phyloP scores from a whole-genome alignment of 2,797 vertebrate genomes.

The Gymnothorax reevesii region DNA sequence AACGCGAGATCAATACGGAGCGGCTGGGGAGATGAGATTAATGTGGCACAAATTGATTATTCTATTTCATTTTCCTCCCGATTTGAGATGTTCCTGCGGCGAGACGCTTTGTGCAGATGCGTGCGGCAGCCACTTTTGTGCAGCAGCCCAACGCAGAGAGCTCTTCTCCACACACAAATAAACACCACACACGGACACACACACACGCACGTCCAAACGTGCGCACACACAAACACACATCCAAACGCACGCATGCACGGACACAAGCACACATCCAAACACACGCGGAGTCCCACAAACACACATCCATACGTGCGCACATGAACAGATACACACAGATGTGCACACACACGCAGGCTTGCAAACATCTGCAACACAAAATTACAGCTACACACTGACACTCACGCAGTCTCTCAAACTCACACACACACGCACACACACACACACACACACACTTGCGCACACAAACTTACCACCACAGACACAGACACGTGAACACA shows the following conservation, averaged over 20 bases:
- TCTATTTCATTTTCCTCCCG: slow-evolving; percentile 76
- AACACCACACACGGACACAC: background rate
- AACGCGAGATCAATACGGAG: slow-evolving; percentile 66
- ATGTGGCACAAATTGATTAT: slow-evolving; percentile 75
- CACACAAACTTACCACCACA: background rate
- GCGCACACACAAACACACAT: background rate
- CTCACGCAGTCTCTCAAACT: background rate
- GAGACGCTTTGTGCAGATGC: background rate
- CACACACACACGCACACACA: background rate
- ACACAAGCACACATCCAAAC: too few species aligned
- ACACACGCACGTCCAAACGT: background rate
- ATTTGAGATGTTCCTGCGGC: slow-evolving; percentile 67
- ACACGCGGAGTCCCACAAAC: too few species aligned
- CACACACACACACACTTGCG: background rate
- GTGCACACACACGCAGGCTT: background rate
- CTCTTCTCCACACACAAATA: background rate
- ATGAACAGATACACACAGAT: background rate
- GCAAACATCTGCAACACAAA: background rate
- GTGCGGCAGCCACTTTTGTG: background rate
- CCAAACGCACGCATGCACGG: background rate
- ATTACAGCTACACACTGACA: background rate
- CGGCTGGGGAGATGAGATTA: slow-evolving; percentile 71
- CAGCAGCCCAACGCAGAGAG: too few species aligned
- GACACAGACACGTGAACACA: background rate
- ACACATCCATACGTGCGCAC: background rate